phyloP scores from a whole-genome alignment of 2,113 vertebrate species.

The Arenaria interpres region DNA sequence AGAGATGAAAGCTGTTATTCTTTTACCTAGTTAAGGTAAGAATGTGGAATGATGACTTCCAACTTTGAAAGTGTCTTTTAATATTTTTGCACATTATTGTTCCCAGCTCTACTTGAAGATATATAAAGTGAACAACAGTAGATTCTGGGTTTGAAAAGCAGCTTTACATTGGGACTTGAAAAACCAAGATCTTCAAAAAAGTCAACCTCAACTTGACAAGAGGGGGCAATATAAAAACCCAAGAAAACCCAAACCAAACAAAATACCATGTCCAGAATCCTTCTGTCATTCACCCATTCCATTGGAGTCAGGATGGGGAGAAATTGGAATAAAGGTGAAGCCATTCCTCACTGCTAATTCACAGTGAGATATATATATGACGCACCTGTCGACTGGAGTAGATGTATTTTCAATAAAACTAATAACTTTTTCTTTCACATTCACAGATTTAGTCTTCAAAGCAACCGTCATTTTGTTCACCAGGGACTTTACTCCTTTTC shows the following conservation, averaged over 20 bases:
- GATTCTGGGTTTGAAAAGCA: not conserved
- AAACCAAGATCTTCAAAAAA: not conserved
- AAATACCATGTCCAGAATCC: not conserved
- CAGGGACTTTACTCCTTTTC: conserved; percentile 96
- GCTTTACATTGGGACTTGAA: not conserved
- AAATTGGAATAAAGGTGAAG: not conserved
- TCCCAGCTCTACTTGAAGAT: not conserved
- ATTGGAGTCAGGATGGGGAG: not conserved
- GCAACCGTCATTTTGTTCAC: conserved; percentile 99
- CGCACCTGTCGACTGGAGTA: conserved; percentile 94
- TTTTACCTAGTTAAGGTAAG: not conserved
- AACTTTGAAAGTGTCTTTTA: not conserved
- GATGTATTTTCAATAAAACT: conserved; percentile 99
- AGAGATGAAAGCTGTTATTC: not conserved
- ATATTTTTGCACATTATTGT: not conserved
- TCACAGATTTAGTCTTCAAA: conserved; percentile 96
- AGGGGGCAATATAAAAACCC: not conserved
- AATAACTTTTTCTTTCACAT: conserved; percentile 98
- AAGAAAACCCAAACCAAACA: not conserved
- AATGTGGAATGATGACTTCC: not conserved
- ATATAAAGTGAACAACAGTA: not conserved
- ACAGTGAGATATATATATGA: not conserved
- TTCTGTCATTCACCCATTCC: not conserved
- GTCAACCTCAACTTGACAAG: not conserved
- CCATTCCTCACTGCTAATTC: not conserved